These are phyloP conservation scores for Laupala kohalensis DNA, from an alignment of 1,140 invertebrate species.

Conservation along the genomic window DNA sequence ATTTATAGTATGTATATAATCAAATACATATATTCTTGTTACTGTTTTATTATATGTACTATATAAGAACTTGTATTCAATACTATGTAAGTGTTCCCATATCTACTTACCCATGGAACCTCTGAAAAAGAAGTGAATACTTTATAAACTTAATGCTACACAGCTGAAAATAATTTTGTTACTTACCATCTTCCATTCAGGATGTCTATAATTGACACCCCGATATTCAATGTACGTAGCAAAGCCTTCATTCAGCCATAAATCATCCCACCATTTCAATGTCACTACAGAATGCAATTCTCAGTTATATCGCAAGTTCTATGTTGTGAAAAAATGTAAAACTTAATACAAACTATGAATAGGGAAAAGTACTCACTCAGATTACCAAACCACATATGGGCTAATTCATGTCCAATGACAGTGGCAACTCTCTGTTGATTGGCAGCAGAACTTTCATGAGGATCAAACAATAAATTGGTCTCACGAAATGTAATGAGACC, in stretches of 20 bases:
- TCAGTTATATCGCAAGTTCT: not conserved
- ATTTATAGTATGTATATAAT: no score
- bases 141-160: not conserved
- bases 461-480: conserved; percentile 63
- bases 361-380: conserved; percentile 37
- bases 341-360: not conserved
- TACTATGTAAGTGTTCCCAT: no score
- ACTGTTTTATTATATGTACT: no score
- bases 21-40: no score
- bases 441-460: conserved; percentile 45
- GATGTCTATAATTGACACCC: conserved; percentile 52
- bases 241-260: conserved; percentile 90
- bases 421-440: conserved; percentile 67
- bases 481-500: conserved; percentile 74
- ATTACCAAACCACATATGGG: conserved; percentile 88
- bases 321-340: not conserved
- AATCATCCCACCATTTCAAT: conserved; percentile 84
- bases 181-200: conserved; percentile 72
- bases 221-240: conserved; percentile 77
- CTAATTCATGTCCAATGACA: conserved; percentile 80
- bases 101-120: no score
- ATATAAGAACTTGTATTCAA: no score
- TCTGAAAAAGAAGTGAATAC: no score
- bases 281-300: conserved; percentile 46
- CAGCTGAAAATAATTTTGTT: not conserved